Evolutionary conservation across 1,140 invertebrate genomes (phyloP).

Genomic region (Drosophila asahinai): DNA sequence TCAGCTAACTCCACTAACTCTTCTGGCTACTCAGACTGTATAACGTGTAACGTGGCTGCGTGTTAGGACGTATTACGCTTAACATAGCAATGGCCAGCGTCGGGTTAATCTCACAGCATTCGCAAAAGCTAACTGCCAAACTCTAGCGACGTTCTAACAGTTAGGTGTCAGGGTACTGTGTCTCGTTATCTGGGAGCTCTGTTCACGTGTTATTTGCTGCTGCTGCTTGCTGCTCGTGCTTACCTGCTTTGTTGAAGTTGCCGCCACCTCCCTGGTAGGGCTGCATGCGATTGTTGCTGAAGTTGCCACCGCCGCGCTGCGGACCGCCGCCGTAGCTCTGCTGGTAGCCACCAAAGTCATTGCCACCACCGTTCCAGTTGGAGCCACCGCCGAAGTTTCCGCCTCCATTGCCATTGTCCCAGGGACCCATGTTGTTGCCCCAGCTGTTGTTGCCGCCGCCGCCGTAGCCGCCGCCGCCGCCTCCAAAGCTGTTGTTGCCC

Average conservation of each 20-base stretch:
- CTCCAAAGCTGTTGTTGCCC: constrained; percentile 87
- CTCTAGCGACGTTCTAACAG: constrained; percentile 48
- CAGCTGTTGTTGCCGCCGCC: constrained; percentile 79
- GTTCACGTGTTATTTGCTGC: constrained; percentile 9
- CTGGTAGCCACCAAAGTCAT: constrained; percentile 90
- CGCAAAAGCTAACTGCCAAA: constrained; percentile 45
- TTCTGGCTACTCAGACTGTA: constrained; percentile 1
- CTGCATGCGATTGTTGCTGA: constrained; percentile 85
- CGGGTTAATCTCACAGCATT: constrained; percentile 86
- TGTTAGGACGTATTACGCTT: constrained; percentile 32
- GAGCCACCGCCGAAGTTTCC: constrained; percentile 66
- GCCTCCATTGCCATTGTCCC: constrained; percentile 85
- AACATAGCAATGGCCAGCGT: constrained; percentile 41
- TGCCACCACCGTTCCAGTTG: constrained; percentile 84
- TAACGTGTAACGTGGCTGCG: constrained; percentile 38
- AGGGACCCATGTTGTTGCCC: constrained; percentile 82
- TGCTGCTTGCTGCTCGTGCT: constrained; percentile 37
- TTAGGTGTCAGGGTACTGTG: constrained; percentile 47
- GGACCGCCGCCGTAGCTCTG: constrained; percentile 91
- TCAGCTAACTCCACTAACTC: constrained; percentile 15
- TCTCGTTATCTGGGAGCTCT: constrained; percentile 8
- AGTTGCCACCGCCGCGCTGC: constrained; percentile 87
- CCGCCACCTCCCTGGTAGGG: constrained; percentile 86
- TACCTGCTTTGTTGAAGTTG: constrained; percentile 78
- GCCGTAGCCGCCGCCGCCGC: constrained; percentile 43